Evolutionary conservation across 92 coral and sea anemone genomes (phyloP).

Genomic region (Heteractis magnifica): DNA sequence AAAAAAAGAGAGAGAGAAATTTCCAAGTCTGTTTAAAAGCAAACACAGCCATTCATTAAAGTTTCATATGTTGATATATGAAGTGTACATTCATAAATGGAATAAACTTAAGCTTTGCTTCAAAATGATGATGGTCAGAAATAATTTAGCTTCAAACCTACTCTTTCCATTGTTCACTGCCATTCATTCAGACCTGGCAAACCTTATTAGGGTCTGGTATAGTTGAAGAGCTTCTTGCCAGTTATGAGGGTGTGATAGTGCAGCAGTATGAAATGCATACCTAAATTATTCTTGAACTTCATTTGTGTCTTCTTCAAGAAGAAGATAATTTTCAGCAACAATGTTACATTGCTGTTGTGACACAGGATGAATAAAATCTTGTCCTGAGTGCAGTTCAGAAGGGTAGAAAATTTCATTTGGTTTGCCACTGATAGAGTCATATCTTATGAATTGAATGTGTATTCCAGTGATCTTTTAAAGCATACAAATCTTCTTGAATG

Average conservation of each 20-base stretch:
- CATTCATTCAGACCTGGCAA: too few species aligned
- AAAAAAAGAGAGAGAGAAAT: too few species aligned
- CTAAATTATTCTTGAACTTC: conserved; percentile 44
- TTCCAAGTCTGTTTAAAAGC: too few species aligned
- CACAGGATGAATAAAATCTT: conserved; percentile 38
- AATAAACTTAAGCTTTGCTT: too few species aligned
- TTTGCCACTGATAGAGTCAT: conserved; percentile 38
- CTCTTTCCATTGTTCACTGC: too few species aligned
- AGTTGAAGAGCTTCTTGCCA: conserved; percentile 45
- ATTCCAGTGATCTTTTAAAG: conserved; percentile 44
- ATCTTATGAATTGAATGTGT: conserved; percentile 39
- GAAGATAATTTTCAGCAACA: conserved; percentile 26
- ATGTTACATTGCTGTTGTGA: conserved; percentile 32
- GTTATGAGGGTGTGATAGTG: conserved; percentile 20
- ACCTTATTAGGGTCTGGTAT: background rate
- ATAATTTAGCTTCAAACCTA: too few species aligned
- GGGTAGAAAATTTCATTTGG: conserved; percentile 34
- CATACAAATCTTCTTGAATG: conserved; percentile 39
- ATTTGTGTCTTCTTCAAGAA: conserved; percentile 25
- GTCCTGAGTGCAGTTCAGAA: conserved; percentile 36
- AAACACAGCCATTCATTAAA: too few species aligned
- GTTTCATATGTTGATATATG: too few species aligned
- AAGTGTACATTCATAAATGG: too few species aligned
- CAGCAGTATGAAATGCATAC: conserved; percentile 17
- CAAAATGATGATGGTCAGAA: too few species aligned